phyloP scores from a whole-genome alignment of 2,888 invertebrate genomes.

The Meloe dianella region DNA sequence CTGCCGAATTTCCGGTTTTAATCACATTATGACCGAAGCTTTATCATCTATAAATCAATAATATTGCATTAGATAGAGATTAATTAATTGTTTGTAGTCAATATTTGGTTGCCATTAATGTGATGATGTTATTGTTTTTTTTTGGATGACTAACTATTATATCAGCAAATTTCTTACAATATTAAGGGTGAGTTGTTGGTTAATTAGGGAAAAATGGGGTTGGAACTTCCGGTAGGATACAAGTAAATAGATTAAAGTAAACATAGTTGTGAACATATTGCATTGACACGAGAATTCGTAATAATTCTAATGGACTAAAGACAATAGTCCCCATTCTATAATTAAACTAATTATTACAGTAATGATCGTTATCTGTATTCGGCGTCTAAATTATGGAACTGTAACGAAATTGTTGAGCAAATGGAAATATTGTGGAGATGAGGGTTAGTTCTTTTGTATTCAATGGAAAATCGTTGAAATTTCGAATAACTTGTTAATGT shows the following conservation, averaged over 20 bases:
- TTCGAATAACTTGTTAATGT: too few relatives aligned
- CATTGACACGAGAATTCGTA: background rate
- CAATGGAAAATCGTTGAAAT: too few relatives aligned
- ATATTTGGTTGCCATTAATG: background rate
- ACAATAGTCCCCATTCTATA: background rate
- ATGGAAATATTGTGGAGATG: too few relatives aligned
- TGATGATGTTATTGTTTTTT: background rate
- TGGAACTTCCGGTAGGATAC: background rate
- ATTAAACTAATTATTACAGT: background rate
- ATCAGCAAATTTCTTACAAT: background rate
- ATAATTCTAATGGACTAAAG: background rate
- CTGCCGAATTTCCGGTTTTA: slow-evolving; percentile 24
- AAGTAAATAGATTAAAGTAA: background rate
- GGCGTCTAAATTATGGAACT: background rate
- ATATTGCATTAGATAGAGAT: background rate
- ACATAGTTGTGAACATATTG: background rate
- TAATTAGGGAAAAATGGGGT: background rate
- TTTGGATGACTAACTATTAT: background rate
- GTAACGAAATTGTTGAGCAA: too few relatives aligned
- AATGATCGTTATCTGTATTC: background rate
- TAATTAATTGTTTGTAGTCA: background rate
- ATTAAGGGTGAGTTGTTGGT: background rate
- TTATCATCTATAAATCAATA: background rate
- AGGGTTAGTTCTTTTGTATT: too few relatives aligned
- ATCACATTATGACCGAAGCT: slow-evolving; percentile 17